Base-by-base conservation (phyloP, 2,888 invertebrate species). In the Lathronympha strigana region DNA sequence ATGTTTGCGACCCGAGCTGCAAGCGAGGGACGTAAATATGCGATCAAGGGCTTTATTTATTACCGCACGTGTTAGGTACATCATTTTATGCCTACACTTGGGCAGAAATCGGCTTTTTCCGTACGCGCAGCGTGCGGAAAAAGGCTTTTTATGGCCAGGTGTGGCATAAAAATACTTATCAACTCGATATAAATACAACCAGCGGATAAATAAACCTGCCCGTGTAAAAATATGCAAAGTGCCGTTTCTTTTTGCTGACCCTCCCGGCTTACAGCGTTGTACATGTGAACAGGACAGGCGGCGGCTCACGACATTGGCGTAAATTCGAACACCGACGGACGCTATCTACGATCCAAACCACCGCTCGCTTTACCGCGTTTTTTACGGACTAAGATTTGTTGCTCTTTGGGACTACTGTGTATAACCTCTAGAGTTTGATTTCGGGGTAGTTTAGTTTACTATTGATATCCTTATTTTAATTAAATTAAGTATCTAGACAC, bases 221-320 rank as follows among this genome's bases (percentile, higher is more conserved):
- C 60, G 60, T 53, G 64, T 60, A 66, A 60, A 64, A 66, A 53
- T 66, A 66, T 66, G 53, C 60, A 60, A 60, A 64, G 51, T 60
- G 45, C 36, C 28, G 40, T 58, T 58, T 63, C 63, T 63, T 63
- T 63, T 58, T 63, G 63, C 63, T 51, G 51, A 51, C 57, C 50
- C 57, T 58, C 63, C 33, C 45, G 53, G 63, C 63, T 40, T 58
- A 63, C 57, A 45, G 50, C 76, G 72, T 73, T 67, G 69, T 72
- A 71, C 72, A 77, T 73, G 77, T 72, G 73, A 73, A 71, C 66
- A 76, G 75, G 72, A 69, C 73, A 72, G 69, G 68, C 67, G 58
- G 63, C 69, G 71, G 77, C 75, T 76, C 74, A 76, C 76, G 72
- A 76, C 77, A 77, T 76, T 71, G 70, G 77, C 75, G 79, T 76